Evolutionary conservation across 2,888 invertebrate species (phyloP), one percentile per base, ranked within the genome.

Genomic region (Machimus atricapillus): DNA sequence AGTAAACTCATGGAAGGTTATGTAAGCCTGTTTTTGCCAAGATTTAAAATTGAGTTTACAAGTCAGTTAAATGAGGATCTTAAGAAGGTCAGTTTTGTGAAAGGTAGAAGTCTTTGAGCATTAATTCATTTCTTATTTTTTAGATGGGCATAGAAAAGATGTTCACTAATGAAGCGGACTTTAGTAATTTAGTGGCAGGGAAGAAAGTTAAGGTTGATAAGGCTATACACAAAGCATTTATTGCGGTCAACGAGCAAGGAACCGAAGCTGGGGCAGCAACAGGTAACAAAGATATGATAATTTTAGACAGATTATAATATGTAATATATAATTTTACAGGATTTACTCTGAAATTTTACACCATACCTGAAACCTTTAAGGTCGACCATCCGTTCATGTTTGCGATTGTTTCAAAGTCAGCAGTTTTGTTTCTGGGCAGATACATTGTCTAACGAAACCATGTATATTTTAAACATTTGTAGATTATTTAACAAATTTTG

Each of bases 221-320:
- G 90, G 96, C 96, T 3, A 91, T 97, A 0, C 97, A 98, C 90
- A 97, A 97, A 91, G 96, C 97, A 0, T 96, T 96, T 90, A 95
- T 98, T 89, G 96, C 97, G 90, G 96, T 98, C 0, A 96, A 97
- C 91, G 98, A 98, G 91, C 96, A 97, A 90, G 98, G 98, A 0
- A 96, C 96, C 1, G 97, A 97, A 91, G 96, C 97, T 0, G 96
- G 97, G 58, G 96, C 97, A 3, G 97, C 96, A 23, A 97, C 97
- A 43, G 89, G 92, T 92, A 89, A 43, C 0, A 43, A 43, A 14
- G 16, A 2, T 16, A 46, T 46, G 4, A 12, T 46, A 12, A 40
- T 40, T 46, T 46, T 14, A 14, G 16, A 46, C 1, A 46, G 3
- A 14, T 46, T 12, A 40, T 12, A 40, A 12, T 0, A 46, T 46